A percentile compares a stretch with the other conserved stretches of the same genome.
Evolutionary conservation across 2,888 invertebrate genomes (phyloP).

Genomic region (Drosophila bunnanda): DNA sequence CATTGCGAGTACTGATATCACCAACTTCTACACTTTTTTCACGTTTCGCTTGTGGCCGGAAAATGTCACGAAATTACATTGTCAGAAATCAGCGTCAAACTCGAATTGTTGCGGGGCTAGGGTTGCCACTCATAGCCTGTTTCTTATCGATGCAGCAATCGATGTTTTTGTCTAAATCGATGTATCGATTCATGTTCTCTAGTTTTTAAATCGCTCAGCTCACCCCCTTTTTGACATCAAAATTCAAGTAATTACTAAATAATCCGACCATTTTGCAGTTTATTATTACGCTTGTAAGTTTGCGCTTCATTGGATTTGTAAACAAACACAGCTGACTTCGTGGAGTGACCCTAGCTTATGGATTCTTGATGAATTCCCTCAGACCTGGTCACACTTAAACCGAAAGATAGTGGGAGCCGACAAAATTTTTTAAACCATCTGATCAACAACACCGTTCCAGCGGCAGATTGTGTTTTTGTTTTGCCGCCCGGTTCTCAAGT

Average conservation of each 20-base stretch:
- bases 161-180: not conserved
- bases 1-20: not conserved
- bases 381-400: not conserved
- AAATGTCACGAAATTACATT: slow-evolving; percentile 11
- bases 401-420: not conserved
- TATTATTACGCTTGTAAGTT: too few species aligned
- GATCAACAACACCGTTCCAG: slow-evolving; percentile 9
- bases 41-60: not conserved
- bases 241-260: too few species aligned
- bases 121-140: not conserved
- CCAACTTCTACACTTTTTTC: not conserved
- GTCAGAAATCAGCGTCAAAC: slow-evolving; percentile 12
- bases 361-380: too few species aligned
- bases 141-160: not conserved
- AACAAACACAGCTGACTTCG: too few species aligned
- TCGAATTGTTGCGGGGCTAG: slow-evolving; percentile 15
- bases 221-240: too few species aligned
- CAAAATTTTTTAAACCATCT: slow-evolving; percentile 9
- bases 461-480: slow-evolving; percentile 2
- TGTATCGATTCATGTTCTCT: not conserved
- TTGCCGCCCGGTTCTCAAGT: not conserved
- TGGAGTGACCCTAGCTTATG: too few species aligned
- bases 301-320: too few species aligned
- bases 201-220: not conserved
- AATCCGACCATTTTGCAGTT: too few species aligned